phyloP scores from a whole-genome alignment of 2,888 invertebrate species.

The Steinernema carpocapsae region DNA sequence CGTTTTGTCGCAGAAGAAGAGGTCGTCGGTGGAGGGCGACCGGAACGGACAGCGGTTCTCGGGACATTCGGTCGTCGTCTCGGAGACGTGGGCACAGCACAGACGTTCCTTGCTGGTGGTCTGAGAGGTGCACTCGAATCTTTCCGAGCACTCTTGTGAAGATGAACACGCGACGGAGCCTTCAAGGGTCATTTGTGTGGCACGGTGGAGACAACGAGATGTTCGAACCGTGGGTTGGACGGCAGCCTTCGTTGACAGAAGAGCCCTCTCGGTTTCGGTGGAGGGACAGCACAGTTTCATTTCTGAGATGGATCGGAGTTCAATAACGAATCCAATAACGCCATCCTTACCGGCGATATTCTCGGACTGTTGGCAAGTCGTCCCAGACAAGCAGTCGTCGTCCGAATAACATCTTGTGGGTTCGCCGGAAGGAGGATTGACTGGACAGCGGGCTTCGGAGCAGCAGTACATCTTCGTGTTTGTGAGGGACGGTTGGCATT shows the following conservation, averaged over 20 bases:
- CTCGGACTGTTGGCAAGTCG: constrained; percentile 36
- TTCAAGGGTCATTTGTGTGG: constrained; percentile 41
- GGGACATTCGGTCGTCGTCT: constrained; percentile 41
- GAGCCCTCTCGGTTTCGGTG: background rate
- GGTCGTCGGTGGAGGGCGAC: constrained; percentile 31
- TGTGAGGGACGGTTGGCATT: constrained; percentile 49
- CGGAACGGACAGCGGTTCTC: constrained; percentile 42
- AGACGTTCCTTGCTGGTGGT: constrained; percentile 46
- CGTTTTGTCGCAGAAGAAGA: constrained; percentile 27
- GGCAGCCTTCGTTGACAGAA: background rate
- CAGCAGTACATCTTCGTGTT: constrained; percentile 49
- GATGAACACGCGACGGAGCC: constrained; percentile 41
- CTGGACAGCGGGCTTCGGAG: constrained; percentile 44
- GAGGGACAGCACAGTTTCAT: constrained; percentile 41
- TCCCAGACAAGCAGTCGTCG: constrained; percentile 36
- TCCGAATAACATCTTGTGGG: constrained; percentile 37
- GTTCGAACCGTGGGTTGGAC: background rate
- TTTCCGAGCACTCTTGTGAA: constrained; percentile 39
- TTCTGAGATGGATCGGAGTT: constrained; percentile 17
- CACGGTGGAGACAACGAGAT: constrained; percentile 44
- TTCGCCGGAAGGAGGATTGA: constrained; percentile 4
- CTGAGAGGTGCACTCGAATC: constrained; percentile 48
- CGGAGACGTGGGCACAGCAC: constrained; percentile 43
- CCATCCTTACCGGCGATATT: constrained; percentile 40
- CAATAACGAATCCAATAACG: background rate